A percentile compares a stretch with the other conserved stretches of the same genome.
Evolutionary conservation across 2,888 invertebrate species (phyloP).

Genomic region (Agriotes lineatus): DNA sequence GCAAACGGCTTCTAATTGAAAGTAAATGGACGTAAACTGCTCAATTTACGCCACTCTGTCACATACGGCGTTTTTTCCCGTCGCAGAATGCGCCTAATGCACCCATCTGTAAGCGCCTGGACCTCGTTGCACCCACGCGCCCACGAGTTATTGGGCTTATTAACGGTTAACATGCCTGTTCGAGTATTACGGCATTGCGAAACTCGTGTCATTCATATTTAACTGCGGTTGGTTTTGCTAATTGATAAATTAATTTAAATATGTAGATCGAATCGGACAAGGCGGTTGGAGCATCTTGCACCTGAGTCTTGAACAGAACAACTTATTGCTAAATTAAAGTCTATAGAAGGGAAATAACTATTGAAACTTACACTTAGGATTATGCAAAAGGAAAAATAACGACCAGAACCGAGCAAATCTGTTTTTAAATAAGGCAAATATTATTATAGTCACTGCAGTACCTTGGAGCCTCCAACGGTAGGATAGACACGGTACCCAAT

Average conservation of each 20-base stretch:
- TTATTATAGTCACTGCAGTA: too few relatives aligned
- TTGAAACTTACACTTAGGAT: too few relatives aligned
- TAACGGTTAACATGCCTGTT: conserved; percentile 36
- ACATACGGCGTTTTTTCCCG: conserved; percentile 42
- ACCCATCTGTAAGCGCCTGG: conserved; percentile 26
- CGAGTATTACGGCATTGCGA: conserved; percentile 28
- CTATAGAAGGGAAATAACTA: too few relatives aligned
- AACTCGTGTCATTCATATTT: conserved; percentile 31
- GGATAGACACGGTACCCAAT: too few relatives aligned
- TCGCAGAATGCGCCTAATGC: conserved; percentile 13
- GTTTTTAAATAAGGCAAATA: too few relatives aligned
- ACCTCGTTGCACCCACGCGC: conserved; percentile 22
- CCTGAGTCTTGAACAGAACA: too few relatives aligned
- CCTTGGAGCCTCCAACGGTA: too few relatives aligned
- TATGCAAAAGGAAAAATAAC: too few relatives aligned
- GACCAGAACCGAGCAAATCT: too few relatives aligned
- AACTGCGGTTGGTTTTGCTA: conserved; percentile 26
- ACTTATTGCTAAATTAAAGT: too few relatives aligned
- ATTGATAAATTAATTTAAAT: conserved; percentile 28
- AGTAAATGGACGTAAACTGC: conserved; percentile 47
- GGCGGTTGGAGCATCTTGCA: too few relatives aligned
- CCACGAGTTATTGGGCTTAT: conserved; percentile 28
- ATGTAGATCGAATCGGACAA: not conserved
- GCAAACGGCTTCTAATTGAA: conserved; percentile 44
- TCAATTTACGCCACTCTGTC: conserved; percentile 46